Conservation (phyloP, 2,113 vertebrate genomes). For the Pristiophorus japonicus region DNA sequence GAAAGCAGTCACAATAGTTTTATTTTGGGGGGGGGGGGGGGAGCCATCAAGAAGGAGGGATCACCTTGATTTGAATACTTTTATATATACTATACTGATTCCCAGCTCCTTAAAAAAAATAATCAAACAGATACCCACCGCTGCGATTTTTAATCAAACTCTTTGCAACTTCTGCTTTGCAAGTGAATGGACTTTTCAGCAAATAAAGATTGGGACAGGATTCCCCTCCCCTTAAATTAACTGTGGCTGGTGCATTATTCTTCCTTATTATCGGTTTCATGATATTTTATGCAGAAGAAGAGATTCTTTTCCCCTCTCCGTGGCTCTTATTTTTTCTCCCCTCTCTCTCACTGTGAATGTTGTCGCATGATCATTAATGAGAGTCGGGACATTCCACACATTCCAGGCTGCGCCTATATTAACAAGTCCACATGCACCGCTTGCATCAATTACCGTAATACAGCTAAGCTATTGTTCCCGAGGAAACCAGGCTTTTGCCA, state of each 20-base stretch:
- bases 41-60: not conserved
- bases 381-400: constrained; percentile 69
- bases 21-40: not conserved
- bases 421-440: constrained; percentile 53
- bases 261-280: not conserved
- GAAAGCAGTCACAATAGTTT: not conserved
- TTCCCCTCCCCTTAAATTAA: not conserved
- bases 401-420: constrained; percentile 58
- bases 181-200: not conserved
- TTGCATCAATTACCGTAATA: constrained; percentile 62
- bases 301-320: not conserved
- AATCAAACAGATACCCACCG: not conserved
- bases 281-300: not conserved
- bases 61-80: not conserved
- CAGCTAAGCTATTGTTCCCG: constrained; percentile 41
- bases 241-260: not conserved
- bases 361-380: constrained; percentile 59
- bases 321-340: not conserved
- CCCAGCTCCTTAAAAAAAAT: not conserved
- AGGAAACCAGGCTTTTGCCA: too few species aligned
- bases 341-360: constrained; percentile 47
- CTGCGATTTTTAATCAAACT: not conserved
- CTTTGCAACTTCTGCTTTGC: not conserved
- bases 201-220: not conserved
- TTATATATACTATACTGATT: not conserved